These are phyloP conservation scores for Larimichthys polyactis DNA, from an alignment of 2,113 vertebrate species.

Conservation along the genomic window DNA sequence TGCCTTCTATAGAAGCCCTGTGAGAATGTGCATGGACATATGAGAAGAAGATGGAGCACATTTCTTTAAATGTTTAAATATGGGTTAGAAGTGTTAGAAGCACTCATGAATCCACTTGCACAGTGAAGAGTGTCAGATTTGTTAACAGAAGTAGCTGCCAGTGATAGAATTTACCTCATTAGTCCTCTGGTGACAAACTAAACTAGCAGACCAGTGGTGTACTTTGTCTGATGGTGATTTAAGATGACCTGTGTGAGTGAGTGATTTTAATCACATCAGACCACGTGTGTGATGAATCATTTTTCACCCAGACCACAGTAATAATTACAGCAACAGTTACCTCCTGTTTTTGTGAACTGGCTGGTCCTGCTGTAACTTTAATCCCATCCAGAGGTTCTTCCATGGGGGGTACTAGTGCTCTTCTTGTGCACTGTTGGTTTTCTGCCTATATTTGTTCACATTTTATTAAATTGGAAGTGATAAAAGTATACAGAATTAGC, in stretches of 20 bases:
- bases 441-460: no score
- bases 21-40: slow-evolving; percentile 31
- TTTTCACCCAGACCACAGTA: not conserved
- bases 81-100: not conserved
- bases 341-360: not conserved
- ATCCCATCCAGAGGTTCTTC: not conserved
- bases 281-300: no score
- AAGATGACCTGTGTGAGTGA: not conserved
- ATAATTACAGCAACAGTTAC: not conserved
- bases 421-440: no score
- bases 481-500: no score
- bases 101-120: not conserved
- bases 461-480: no score
- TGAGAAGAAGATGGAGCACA: not conserved
- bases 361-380: not conserved
- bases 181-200: no score
- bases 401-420: no score
- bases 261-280: not conserved
- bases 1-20: slow-evolving; percentile 9
- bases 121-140: not conserved
- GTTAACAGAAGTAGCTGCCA: no score
- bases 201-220: no score
- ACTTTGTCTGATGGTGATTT: no score
- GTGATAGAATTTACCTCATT: not conserved
- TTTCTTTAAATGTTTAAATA: not conserved